These are phyloP conservation scores for Epinotia bilunana DNA, from an alignment of 2,888 invertebrate genomes.

Conservation along the genomic window DNA sequence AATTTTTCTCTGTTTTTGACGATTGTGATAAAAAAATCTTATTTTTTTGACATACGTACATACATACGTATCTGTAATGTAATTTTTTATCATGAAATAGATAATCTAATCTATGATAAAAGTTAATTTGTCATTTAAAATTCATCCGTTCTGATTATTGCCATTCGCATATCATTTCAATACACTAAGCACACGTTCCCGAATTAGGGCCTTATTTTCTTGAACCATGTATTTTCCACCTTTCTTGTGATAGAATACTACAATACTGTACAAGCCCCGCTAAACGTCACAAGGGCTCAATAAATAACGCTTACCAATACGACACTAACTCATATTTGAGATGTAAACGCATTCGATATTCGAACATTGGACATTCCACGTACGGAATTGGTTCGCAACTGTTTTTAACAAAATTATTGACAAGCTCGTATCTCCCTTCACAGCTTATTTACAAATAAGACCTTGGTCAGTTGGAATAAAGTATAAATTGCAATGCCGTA, in stretches of 20 bases:
- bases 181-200: not conserved
- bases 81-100: too few relatives aligned
- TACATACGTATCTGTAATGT: too few relatives aligned
- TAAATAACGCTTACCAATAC: conserved; percentile 52
- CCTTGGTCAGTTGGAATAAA: not conserved
- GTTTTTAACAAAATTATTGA: conserved; percentile 7
- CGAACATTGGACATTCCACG: conserved; percentile 45
- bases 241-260: not conserved
- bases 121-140: too few relatives aligned
- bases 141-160: too few relatives aligned
- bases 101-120: too few relatives aligned
- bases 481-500: not conserved
- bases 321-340: conserved; percentile 39
- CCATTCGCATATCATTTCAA: not conserved
- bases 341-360: conserved; percentile 42
- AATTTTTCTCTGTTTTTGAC: too few relatives aligned
- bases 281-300: conserved; percentile 51
- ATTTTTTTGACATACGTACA: too few relatives aligned
- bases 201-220: not conserved
- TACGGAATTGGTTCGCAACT: conserved; percentile 48
- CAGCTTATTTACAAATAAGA: not conserved
- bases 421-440: not conserved
- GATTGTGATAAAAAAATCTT: too few relatives aligned
- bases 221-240: not conserved
- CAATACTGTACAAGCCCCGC: conserved; percentile 47